A percentile compares a stretch with the other conserved stretches of the same genome.
phyloP scores from a whole-genome alignment of 2,113 vertebrate species.

The Megaleporinus macrocephalus region DNA sequence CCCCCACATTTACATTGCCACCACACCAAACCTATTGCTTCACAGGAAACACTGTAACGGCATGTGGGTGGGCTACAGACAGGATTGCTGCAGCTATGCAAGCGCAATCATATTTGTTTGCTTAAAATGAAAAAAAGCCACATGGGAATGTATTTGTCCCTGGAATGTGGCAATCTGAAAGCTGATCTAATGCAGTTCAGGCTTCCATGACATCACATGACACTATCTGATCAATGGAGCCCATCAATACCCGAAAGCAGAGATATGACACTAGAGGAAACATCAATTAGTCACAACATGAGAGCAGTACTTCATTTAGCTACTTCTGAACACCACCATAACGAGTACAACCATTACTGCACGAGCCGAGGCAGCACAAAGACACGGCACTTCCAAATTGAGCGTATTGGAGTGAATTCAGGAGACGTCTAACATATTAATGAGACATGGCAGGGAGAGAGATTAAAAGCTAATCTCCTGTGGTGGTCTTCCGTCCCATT shows the following conservation, averaged over 20 bases:
- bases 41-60: too few species aligned
- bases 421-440: slow-evolving; percentile 52
- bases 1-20: too few species aligned
- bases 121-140: background rate
- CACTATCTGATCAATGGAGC: background rate
- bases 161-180: background rate
- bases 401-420: slow-evolving; percentile 29
- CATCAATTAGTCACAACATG: background rate
- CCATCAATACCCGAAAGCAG: background rate
- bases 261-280: slow-evolving; percentile 12
- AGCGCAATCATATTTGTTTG: slow-evolving; percentile 26
- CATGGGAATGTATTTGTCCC: background rate
- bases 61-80: slow-evolving; percentile 37
- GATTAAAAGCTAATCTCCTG: slow-evolving; percentile 36
- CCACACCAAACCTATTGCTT: too few species aligned
- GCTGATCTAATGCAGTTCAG: slow-evolving; percentile 13
- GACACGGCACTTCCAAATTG: slow-evolving; percentile 31
- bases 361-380: background rate
- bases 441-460: slow-evolving; percentile 30
- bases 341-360: slow-evolving; percentile 15
- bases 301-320: background rate
- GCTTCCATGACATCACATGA: background rate
- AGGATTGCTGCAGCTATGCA: slow-evolving; percentile 28
- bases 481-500: slow-evolving; percentile 44
- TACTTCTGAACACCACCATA: background rate